Base-by-base conservation (phyloP, 2,888 invertebrate species). In the Leucoma salicis region DNA sequence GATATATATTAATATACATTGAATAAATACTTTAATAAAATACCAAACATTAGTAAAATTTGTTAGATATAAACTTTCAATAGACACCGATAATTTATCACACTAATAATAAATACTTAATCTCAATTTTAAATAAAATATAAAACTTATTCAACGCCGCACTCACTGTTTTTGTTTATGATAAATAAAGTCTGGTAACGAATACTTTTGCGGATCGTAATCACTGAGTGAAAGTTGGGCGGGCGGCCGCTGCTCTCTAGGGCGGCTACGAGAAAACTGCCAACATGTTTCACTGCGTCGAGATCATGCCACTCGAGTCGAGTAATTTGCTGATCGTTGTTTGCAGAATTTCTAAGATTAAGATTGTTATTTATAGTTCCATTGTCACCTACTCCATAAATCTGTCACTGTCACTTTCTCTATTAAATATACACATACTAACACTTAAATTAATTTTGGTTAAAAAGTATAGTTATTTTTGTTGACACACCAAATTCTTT, bases 241-340 rank as follows among this genome's bases (percentile, higher is more conserved):
- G 64, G 57, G 50, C 58, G 54, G 38, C 57, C 42, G 36, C 60
- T 62, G 51, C 45, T 47, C 68, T 43, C 55, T 42, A 40, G 53
- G 65, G 66, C 70, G 67, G 65, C 51, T 52, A 33, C 39, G 36
- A 42, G 47, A 54, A 31, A 16, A 72, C 72, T 72, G 70, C 57
- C 31, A 42, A 13, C 10, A 28, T 15, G 10, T 14, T 29, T 15
- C 21, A 35, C 14, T 14, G 24, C 11, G 14, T 4, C 38, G 38
- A 39, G 42, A 56, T 56, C 48, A 29, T 21, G 8, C 6, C 5
- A 8, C 21, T 4, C 21, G 21, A 2, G 21, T 5, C 21, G 6
- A 21, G 21, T 21, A 21, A 21, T 21, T 21, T n/a, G n/a, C n/a
- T n/a, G n/a, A n/a, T n/a, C n/a, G 21, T 21, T 21, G 21, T 5